Evolutionary conservation across 2,113 vertebrate genomes (phyloP).

Genomic region (Pelvicachromis taeniatus): DNA sequence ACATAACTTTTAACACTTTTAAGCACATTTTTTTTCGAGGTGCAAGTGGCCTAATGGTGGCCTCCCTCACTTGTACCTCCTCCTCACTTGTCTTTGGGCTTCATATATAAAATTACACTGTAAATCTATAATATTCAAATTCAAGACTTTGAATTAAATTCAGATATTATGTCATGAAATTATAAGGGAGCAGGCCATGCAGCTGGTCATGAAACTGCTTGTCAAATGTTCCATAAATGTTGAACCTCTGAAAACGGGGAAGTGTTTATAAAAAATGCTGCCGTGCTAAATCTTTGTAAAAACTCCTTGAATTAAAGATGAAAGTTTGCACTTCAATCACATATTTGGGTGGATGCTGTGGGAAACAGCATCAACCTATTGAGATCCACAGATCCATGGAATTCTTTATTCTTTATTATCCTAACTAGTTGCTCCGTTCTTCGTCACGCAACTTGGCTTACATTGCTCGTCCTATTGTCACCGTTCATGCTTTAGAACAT

Average conservation of each 20-base stretch:
- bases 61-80: background rate
- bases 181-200: background rate
- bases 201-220: too few relatives aligned
- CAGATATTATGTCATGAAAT: background rate
- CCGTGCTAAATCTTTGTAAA: background rate
- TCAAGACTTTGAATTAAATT: background rate
- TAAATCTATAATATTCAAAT: background rate
- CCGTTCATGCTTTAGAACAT: too few relatives aligned
- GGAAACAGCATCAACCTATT: too few relatives aligned
- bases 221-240: background rate
- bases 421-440: too few relatives aligned
- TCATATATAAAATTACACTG: background rate
- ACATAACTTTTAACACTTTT: too few relatives aligned
- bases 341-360: too few relatives aligned
- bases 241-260: background rate
- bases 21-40: background rate
- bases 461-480: too few relatives aligned
- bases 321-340: background rate
- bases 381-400: too few relatives aligned
- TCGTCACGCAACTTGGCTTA: too few relatives aligned
- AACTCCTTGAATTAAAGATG: background rate
- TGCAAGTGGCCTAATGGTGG: background rate
- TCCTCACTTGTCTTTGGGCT: background rate
- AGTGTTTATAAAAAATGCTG: background rate
- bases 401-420: too few relatives aligned